Conservation (phyloP, 2,797 vertebrate species). For the Bovichtus diacanthus region DNA sequence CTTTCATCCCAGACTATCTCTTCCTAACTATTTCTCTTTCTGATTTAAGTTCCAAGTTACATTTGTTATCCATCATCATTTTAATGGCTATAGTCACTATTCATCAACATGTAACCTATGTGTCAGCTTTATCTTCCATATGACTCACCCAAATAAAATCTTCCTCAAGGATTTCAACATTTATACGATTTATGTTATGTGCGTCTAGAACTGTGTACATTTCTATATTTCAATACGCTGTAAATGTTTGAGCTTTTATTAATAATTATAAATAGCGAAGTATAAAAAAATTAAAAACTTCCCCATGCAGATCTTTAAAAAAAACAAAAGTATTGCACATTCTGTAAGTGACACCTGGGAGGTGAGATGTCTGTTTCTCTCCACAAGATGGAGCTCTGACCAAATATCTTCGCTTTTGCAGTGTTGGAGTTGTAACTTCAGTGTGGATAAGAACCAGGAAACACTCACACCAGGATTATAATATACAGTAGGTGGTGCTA, state of each 20-base stretch:
- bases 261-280: neutral
- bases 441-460: neutral
- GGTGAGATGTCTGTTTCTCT: neutral
- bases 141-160: neutral
- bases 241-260: neutral
- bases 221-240: neutral
- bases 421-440: neutral
- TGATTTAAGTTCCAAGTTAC: neutral
- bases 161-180: neutral
- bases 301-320: neutral
- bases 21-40: too few relatives aligned
- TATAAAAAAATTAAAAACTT: neutral
- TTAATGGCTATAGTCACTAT: neutral
- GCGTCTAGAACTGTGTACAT: neutral
- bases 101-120: neutral
- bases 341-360: neutral
- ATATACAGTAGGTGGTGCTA: conserved; percentile 69
- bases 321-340: neutral
- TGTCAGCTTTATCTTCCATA: neutral
- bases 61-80: neutral
- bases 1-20: neutral
- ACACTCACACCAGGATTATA: neutral
- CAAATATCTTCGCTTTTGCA: neutral
- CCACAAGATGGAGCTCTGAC: conserved; percentile 65
- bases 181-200: neutral